Evolutionary conservation across 2,797 vertebrate species (phyloP).

Genomic region (Sebastes iracundus): DNA sequence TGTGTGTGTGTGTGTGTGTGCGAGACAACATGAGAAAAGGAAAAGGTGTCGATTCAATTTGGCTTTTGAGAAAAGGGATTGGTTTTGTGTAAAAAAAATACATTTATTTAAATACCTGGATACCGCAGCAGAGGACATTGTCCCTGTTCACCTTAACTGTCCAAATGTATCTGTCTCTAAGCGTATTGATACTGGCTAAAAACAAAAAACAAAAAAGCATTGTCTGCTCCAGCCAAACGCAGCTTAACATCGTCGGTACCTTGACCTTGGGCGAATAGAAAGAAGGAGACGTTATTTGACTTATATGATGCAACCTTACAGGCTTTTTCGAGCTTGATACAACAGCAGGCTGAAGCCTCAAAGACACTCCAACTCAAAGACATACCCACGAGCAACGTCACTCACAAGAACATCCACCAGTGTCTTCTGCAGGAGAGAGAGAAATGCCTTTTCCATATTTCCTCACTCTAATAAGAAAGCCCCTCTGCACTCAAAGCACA

Average conservation of each 20-base stretch:
- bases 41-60: not conserved
- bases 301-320: not conserved
- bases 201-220: not conserved
- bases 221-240: not conserved
- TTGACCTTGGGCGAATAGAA: not conserved
- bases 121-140: not conserved
- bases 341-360: not conserved
- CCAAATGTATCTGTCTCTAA: not conserved
- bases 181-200: not conserved
- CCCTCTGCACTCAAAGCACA: not conserved
- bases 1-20: not conserved
- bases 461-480: not conserved
- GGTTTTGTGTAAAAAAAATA: not conserved
- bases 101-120: not conserved
- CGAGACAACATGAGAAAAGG: not conserved
- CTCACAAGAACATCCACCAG: not conserved
- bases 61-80: not conserved
- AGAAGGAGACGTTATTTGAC: not conserved
- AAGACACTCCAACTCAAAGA: not conserved
- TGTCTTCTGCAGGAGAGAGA: not conserved
- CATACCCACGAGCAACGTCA: not conserved
- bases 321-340: not conserved
- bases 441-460: not conserved
- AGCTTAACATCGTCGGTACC: not conserved
- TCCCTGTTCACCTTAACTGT: not conserved